Evolutionary conservation across 2,113 vertebrate genomes (phyloP).

Genomic region (Scolopax mira): DNA sequence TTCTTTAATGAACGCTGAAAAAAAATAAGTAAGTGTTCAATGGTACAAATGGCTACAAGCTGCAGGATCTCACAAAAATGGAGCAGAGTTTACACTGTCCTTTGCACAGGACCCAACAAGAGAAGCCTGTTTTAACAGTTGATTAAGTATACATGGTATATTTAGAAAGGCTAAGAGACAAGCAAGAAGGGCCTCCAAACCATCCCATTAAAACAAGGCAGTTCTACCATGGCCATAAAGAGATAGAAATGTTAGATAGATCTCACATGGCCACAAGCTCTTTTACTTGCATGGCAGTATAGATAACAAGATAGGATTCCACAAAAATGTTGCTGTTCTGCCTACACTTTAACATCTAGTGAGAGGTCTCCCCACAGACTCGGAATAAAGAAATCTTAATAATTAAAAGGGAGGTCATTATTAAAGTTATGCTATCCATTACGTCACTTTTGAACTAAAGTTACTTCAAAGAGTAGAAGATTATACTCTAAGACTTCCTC

Average conservation of each 20-base stretch:
- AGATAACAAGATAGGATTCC: neutral
- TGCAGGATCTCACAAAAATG: neutral
- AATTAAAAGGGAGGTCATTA: neutral
- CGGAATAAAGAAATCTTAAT: neutral
- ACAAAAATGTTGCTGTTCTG: neutral
- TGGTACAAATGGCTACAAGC: neutral
- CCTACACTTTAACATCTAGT: neutral
- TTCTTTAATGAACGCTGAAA: neutral
- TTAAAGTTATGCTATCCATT: neutral
- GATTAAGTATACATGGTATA: neutral
- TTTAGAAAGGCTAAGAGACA: neutral
- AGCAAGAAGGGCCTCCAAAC: neutral
- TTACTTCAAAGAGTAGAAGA: neutral
- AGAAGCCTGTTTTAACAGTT: neutral
- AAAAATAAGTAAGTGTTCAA: neutral
- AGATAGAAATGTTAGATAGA: neutral
- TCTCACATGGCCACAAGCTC: neutral
- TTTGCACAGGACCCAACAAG: neutral
- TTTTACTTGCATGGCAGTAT: neutral
- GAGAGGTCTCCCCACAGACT: neutral
- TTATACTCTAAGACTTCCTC: neutral
- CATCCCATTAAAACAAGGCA: neutral
- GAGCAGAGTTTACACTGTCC: neutral
- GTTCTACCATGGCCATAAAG: neutral
- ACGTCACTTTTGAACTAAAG: neutral